phyloP scores from a whole-genome alignment of 2,888 invertebrate species.

The Leptopilina syphax region DNA sequence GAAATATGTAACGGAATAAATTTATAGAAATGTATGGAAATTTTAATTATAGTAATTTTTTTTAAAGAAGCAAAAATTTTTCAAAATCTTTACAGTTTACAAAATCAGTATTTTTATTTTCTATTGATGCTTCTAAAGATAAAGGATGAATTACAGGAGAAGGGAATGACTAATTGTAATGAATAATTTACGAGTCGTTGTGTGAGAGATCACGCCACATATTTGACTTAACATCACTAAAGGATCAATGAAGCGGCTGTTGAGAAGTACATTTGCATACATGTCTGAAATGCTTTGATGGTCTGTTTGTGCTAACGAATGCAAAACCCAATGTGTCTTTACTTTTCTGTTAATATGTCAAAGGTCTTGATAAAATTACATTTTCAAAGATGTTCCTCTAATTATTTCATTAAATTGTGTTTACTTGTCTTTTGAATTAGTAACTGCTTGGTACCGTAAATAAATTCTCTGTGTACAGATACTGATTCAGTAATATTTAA shows the following conservation, averaged over 20 bases:
- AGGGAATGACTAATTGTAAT: not conserved
- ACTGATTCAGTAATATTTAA: too few relatives aligned
- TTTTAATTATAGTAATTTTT: too few relatives aligned
- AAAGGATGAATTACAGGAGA: not conserved
- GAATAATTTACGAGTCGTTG: conserved; percentile 23
- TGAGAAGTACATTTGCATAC: conserved; percentile 26
- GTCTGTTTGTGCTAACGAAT: conserved; percentile 9
- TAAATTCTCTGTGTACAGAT: too few relatives aligned
- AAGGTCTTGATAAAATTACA: not conserved
- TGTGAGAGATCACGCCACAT: conserved; percentile 4
- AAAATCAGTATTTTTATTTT: too few relatives aligned
- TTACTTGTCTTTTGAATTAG: too few relatives aligned
- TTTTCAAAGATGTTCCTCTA: not conserved
- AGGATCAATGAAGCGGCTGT: conserved; percentile 30
- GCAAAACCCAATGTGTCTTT: not conserved
- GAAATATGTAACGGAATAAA: too few relatives aligned
- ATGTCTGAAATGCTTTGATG: conserved; percentile 34
- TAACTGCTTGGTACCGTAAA: too few relatives aligned
- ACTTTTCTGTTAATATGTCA: not conserved
- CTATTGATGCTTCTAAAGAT: too few relatives aligned
- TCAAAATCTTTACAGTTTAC: too few relatives aligned
- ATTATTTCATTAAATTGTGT: not conserved
- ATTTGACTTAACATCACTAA: conserved; percentile 35
- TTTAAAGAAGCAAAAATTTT: too few relatives aligned
- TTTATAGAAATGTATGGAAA: too few relatives aligned